Conservation (phyloP, 2,113 vertebrate species). For the Peucedramus taeniatus region DNA sequence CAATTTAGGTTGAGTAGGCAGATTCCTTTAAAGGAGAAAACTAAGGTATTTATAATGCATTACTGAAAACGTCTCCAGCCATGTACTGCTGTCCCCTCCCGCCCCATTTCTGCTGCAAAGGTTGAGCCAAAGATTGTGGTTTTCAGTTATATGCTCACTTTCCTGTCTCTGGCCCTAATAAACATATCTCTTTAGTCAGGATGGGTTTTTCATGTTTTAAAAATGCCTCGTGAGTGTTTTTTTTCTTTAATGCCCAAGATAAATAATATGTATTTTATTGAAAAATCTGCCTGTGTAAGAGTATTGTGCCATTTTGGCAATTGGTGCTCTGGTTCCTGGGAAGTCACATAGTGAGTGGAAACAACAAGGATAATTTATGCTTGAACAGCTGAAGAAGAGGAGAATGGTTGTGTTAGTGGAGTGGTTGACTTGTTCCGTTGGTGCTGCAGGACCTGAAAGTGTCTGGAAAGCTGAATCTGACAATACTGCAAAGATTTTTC, state of each 20-base stretch:
- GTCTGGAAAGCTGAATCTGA: background rate
- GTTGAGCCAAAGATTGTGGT: conserved; percentile 32
- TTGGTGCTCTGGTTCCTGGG: background rate
- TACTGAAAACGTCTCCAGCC: background rate
- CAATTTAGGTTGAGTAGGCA: conserved; percentile 32
- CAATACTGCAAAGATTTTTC: background rate
- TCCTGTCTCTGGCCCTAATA: background rate
- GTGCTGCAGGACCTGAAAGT: conserved; percentile 9
- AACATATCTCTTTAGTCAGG: background rate
- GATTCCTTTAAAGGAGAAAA: conserved; percentile 44
- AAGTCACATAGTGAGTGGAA: conserved; percentile 35
- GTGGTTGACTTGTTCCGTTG: background rate
- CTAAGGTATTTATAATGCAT: background rate
- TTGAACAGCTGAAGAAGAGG: conserved; percentile 45
- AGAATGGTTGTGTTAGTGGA: background rate
- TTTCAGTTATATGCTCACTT: background rate
- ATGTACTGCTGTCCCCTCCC: background rate
- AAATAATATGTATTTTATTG: background rate
- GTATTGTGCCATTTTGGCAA: conserved; percentile 20
- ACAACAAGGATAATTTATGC: conserved; percentile 51
- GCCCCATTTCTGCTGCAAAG: conserved; percentile 4
- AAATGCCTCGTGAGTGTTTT: conserved; percentile 7
- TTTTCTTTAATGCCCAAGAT: background rate
- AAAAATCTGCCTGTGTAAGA: background rate
- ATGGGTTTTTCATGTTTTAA: conserved; percentile 21